A percentile compares a stretch with the other conserved stretches of the same genome.
Conservation (phyloP, 2,797 vertebrate genomes). For the Eupleurogrammus muticus region DNA sequence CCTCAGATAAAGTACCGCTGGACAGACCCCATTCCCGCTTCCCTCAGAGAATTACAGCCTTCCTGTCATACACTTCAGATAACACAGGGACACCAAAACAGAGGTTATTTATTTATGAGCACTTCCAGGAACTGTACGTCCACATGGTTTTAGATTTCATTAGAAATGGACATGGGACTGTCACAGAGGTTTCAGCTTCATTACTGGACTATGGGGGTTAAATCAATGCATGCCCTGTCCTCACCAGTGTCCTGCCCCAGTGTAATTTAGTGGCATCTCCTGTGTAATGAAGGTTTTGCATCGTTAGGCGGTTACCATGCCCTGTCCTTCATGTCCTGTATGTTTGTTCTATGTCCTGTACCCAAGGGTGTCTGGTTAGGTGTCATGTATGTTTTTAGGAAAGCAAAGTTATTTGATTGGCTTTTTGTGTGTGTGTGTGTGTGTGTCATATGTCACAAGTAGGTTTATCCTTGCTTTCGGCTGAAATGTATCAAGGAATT, state of each 20-base stretch:
- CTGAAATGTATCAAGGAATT: no score
- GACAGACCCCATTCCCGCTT: constrained; percentile 67
- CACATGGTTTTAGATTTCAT: constrained; percentile 76
- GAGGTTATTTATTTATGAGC: constrained; percentile 84
- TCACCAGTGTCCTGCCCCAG: constrained; percentile 46
- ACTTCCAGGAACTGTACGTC: constrained; percentile 78
- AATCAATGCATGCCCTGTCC: constrained; percentile 66
- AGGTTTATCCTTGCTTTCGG: no score
- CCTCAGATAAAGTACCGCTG: constrained; percentile 61
- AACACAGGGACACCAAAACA: constrained; percentile 81
- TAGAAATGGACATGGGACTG: constrained; percentile 66
- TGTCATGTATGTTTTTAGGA: constrained; percentile 6
- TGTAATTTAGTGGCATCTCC: constrained; percentile 68
- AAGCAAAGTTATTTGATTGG: not conserved
- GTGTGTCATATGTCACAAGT: no score
- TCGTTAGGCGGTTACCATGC: constrained; percentile 44
- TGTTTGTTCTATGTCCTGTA: constrained; percentile 55
- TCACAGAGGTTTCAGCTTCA: constrained; percentile 64
- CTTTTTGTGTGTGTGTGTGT: no score
- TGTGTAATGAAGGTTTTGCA: constrained; percentile 65
- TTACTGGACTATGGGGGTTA: constrained; percentile 50
- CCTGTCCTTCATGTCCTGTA: constrained; percentile 48
- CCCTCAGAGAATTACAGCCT: constrained; percentile 74
- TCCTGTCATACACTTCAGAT: constrained; percentile 81
- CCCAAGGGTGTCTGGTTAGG: constrained; percentile 20